These are phyloP conservation scores for Seira musarum DNA, from an alignment of 2,888 invertebrate species.

Conservation along the genomic window DNA sequence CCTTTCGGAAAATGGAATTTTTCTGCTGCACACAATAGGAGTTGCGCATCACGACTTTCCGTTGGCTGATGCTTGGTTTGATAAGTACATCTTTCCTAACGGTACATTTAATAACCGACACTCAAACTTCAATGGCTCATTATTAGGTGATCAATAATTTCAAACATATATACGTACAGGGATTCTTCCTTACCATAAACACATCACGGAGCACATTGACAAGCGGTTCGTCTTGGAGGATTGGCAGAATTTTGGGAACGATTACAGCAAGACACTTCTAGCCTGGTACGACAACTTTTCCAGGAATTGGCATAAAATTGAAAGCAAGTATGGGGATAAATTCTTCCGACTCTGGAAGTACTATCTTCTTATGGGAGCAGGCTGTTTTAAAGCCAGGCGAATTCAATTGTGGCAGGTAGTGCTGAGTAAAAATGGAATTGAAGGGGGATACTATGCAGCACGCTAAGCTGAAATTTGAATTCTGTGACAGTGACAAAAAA, in stretches of 20 bases:
- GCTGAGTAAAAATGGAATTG: conserved; percentile 63
- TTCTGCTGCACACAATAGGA: conserved; percentile 68
- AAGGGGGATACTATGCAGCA: conserved; percentile 66
- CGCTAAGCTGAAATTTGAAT: conserved; percentile 61
- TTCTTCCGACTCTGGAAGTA: conserved; percentile 65
- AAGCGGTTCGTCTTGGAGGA: conserved; percentile 64
- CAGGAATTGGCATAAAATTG: conserved; percentile 62
- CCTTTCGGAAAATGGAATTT: conserved; percentile 64
- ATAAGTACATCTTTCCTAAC: conserved; percentile 65
- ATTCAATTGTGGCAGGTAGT: conserved; percentile 66
- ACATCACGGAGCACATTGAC: conserved; percentile 59
- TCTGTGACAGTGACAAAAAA: too few relatives aligned
- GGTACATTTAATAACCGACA: too few relatives aligned
- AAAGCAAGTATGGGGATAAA: conserved; percentile 56
- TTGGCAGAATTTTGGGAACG: conserved; percentile 67
- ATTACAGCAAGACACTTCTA: conserved; percentile 64
- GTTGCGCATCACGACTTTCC: conserved; percentile 62
- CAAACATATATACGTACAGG: not conserved
- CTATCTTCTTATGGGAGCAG: conserved; percentile 60
- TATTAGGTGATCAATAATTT: too few relatives aligned
- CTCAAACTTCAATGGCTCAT: too few relatives aligned
- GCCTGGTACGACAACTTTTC: conserved; percentile 65
- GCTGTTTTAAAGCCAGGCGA: conserved; percentile 58
- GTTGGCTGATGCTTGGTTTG: conserved; percentile 63
- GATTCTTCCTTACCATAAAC: conserved; percentile 61